Base-by-base conservation (phyloP, 2,888 invertebrate species). In the Leptinotarsa haldemani region DNA sequence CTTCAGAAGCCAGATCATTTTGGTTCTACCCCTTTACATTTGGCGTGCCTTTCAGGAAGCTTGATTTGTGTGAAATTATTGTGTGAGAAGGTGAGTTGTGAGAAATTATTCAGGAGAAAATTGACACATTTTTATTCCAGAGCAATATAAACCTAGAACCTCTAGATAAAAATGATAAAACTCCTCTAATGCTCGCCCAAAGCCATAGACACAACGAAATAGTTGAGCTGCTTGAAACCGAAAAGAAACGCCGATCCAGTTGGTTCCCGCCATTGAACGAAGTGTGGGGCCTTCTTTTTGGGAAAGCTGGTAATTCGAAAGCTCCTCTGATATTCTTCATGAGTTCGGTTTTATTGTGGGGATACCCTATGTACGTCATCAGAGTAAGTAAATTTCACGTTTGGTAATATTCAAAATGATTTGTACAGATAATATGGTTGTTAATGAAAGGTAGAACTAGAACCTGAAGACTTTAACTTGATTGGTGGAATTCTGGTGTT, bases 321-420 rank as follows among this genome's bases (percentile, higher is more conserved):
- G 94, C 95, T 18, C 96, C 97, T 0, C 87, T 97, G 22, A 87
- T 97, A 46, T 92, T 97, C 83, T 96, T 97, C 85, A 89, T 97
- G 83, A 91, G 94, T 74, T 96, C 95, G 0, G 94, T 97, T 13
- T 88, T 97, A 5, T 88, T 96, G 30, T 97, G 97, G 97, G 97
- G 95, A 12, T 97, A 97, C 86, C 97, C 97, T 0, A 96, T 97
- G 95, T 97, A 97, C 84, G 90, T 97, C 82, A 92, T 97, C 76
- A 91, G 94, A 88, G 94, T 94, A 87, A 89, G 89, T 83, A 9
- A 40, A 40, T 40, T 12, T 65, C 71, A 40, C 64, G 47, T 68
- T 18, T 18, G 18, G n/a, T 22, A 18, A 56, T 20, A 18, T 56
- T 56, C 20, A 56, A 1, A 56, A 56, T 50, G 15, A 16, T 50